These are phyloP conservation scores for Saguinus midas DNA, from an alignment of 2,113 vertebrate genomes.

Conservation along the genomic window DNA sequence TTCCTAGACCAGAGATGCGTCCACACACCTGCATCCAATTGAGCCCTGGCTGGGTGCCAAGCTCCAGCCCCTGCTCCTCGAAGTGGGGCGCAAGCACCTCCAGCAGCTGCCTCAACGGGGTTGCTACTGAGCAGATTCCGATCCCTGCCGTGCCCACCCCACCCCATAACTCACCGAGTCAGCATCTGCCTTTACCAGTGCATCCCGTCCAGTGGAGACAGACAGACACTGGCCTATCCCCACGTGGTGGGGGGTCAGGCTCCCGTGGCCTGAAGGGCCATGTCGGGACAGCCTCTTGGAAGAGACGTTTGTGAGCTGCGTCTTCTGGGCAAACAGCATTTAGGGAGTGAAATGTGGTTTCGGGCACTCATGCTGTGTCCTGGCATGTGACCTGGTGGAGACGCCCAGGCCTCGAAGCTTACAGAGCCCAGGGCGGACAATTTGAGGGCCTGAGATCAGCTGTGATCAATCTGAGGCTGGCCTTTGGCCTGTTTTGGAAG, in stretches of 20 bases:
- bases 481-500: not conserved
- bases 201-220: not conserved
- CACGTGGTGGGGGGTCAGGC: not conserved
- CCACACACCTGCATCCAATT: fast-evolving
- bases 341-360: not conserved
- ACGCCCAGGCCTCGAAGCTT: not conserved
- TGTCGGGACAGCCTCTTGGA: not conserved
- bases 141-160: fast-evolving
- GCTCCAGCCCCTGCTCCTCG: not conserved
- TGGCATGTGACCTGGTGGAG: fast-evolving
- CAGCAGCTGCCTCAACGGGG: not conserved
- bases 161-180: not conserved
- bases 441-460: not conserved
- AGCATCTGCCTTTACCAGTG: not conserved
- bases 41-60: no score
- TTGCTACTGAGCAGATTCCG: no score
- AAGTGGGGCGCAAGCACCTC: not conserved
- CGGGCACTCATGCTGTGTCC: not conserved
- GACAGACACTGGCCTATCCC: not conserved
- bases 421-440: fast-evolving
- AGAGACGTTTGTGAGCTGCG: not conserved
- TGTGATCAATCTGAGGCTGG: not conserved
- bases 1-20: not conserved
- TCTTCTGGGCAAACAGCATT: not conserved
- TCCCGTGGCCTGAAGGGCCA: not conserved